These are phyloP conservation scores for Drosophila sproati DNA, from an alignment of 1,140 invertebrate species.

Conservation along the genomic window DNA sequence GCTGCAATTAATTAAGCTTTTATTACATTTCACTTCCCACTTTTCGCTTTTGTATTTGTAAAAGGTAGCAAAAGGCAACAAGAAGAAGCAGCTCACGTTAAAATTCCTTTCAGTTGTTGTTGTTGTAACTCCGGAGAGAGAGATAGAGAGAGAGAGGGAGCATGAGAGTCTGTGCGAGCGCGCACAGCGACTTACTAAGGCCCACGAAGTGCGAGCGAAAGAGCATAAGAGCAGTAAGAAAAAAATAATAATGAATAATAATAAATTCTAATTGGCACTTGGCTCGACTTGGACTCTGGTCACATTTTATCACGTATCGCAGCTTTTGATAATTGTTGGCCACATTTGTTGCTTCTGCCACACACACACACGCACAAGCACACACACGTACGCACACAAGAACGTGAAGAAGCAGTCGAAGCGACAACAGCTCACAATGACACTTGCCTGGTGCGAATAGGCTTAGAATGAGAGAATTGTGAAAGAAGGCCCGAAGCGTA, in stretches of 20 bases:
- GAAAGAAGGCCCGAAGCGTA: constrained; percentile 48
- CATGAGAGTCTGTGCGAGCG: constrained; percentile 23
- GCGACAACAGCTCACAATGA: constrained; percentile 43
- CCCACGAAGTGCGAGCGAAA: constrained; percentile 28
- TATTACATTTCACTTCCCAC: constrained; percentile 29
- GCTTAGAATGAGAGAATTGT: constrained; percentile 69
- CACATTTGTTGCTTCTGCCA: constrained; percentile 75
- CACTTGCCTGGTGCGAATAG: constrained; percentile 60
- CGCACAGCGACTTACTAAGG: constrained; percentile 19
- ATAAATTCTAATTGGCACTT: constrained; percentile 78
- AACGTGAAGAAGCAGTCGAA: constrained; percentile 33
- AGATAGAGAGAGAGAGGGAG: constrained; percentile 18
- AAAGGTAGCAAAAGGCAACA: constrained; percentile 23
- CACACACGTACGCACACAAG: neutral
- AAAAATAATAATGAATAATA: constrained; percentile 75
- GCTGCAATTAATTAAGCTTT: constrained; percentile 56
- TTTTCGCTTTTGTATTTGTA: constrained; percentile 6
- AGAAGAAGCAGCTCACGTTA: constrained; percentile 21
- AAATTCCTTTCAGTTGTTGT: constrained; percentile 44
- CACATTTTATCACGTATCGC: constrained; percentile 73
- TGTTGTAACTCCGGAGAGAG: constrained; percentile 47
- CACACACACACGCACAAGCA: constrained; percentile 1
- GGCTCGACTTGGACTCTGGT: constrained; percentile 12
- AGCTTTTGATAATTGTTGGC: constrained; percentile 47
- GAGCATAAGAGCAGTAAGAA: constrained; percentile 43